Percentiles rank a stretch among this genome's conserved stretches.
phyloP scores from a whole-genome alignment of 2,888 invertebrate species.

The Caenorhabditis sinica region DNA sequence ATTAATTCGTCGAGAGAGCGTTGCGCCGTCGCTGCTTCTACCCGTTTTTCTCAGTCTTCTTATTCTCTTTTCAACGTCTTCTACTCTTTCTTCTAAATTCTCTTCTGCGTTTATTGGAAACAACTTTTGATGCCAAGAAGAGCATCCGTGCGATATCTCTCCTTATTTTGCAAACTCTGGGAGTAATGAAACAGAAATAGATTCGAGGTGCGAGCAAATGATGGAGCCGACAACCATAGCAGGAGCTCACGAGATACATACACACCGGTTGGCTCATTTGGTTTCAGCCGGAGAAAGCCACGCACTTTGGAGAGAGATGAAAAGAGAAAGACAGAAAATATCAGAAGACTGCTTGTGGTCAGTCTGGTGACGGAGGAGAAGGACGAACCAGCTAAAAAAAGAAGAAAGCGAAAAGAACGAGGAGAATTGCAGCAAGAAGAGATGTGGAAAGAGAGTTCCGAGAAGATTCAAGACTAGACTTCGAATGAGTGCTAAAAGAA shows the following conservation, averaged over 20 bases:
- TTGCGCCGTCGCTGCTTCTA: constrained; percentile 5
- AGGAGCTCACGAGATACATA: constrained; percentile 23
- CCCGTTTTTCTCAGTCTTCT: constrained; percentile 25
- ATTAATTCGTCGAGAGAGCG: constrained; percentile 58
- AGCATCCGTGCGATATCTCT: constrained; percentile 1
- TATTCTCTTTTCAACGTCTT: constrained; percentile 24
- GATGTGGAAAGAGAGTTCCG: constrained; percentile 20
- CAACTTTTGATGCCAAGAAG: constrained; percentile 36
- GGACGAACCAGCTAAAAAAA: constrained; percentile 18
- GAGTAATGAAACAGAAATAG: constrained; percentile 21
- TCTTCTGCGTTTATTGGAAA: not conserved
- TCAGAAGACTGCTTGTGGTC: constrained; percentile 32
- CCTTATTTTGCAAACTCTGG: not conserved
- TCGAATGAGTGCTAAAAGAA: constrained; percentile 42
- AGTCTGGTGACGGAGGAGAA: constrained; percentile 33
- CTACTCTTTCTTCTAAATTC: constrained; percentile 20
- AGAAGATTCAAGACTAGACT: constrained; percentile 50
- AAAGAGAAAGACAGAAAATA: constrained; percentile 27
- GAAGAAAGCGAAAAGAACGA: constrained; percentile 11
- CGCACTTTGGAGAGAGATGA: constrained; percentile 31
- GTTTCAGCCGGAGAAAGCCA: constrained; percentile 14
- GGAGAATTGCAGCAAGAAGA: not conserved
- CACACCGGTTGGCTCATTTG: constrained; percentile 28
- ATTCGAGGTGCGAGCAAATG: constrained; percentile 11
- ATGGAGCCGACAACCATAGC: not conserved